These are phyloP conservation scores for Reticulitermes lucifugus DNA, from an alignment of 2,888 invertebrate genomes.

Conservation along the genomic window DNA sequence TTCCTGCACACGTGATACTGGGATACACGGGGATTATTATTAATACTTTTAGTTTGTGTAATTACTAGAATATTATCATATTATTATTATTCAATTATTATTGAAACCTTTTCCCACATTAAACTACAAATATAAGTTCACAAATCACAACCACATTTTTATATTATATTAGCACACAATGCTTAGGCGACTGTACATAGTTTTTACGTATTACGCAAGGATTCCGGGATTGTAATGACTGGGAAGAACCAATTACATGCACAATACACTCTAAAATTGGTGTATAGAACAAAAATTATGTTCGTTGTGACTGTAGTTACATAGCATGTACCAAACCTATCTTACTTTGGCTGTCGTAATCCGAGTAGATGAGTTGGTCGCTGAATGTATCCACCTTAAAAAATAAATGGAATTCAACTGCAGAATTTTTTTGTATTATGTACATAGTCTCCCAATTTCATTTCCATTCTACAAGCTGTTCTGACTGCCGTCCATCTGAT, in stretches of 20 bases:
- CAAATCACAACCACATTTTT: no score
- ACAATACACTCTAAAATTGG: slow-evolving; percentile 26
- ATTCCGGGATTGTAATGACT: slow-evolving; percentile 1
- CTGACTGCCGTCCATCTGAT: no score
- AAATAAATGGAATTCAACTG: slow-evolving; percentile 34
- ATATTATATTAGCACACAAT: no score
- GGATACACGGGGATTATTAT: slow-evolving; percentile 42
- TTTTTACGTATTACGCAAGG: background rate
- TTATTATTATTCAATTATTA: no score
- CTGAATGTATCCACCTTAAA: slow-evolving; percentile 19
- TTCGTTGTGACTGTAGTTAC: slow-evolving; percentile 8
- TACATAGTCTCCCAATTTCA: no score
- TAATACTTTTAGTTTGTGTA: background rate
- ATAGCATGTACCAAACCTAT: no score
- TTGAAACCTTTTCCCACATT: no score
- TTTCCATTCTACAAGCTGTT: no score
- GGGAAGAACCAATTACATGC: slow-evolving; percentile 17
- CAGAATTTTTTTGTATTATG: background rate
- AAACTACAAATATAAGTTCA: no score
- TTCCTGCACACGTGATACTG: slow-evolving; percentile 10
- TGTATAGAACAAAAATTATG: slow-evolving; percentile 16
- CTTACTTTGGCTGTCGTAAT: background rate
- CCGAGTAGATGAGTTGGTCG: background rate
- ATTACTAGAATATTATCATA: no score
- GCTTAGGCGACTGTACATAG: no score